Evolutionary conservation across 2,113 vertebrate genomes (phyloP).

Genomic region (Empidonax traillii): DNA sequence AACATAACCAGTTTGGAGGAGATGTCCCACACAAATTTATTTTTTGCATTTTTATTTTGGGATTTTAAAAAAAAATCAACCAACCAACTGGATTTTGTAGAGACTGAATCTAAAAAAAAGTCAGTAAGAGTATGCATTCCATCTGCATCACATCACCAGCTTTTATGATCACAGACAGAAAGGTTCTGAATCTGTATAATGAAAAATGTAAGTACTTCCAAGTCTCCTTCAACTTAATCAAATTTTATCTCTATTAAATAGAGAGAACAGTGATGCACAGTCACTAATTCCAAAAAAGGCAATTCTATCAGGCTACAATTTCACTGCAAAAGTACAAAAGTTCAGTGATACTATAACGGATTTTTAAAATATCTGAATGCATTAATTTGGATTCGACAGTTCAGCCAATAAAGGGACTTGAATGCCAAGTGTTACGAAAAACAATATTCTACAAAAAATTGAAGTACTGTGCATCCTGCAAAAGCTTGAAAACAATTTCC

Average conservation of each 20-base stretch:
- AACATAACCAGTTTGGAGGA: not conserved
- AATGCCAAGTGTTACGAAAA: not conserved
- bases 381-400: not conserved
- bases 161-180: not conserved
- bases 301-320: not conserved
- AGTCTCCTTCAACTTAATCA: slow-evolving; percentile 3
- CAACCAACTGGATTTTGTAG: not conserved
- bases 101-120: not conserved
- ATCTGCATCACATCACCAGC: not conserved
- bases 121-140: not conserved
- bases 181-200: not conserved
- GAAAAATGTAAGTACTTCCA: not conserved
- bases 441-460: not conserved
- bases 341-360: not conserved
- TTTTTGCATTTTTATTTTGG: not conserved
- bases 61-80: not conserved
- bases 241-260: slow-evolving; percentile 12
- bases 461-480: not conserved
- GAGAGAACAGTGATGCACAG: not conserved
- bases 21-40: not conserved
- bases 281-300: not conserved
- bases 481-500: not conserved
- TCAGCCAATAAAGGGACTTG: not conserved
- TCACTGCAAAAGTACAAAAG: not conserved
- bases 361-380: not conserved